Evolutionary conservation across 2,113 vertebrate genomes (phyloP).

Genomic region (Onychostruthus taczanowskii): DNA sequence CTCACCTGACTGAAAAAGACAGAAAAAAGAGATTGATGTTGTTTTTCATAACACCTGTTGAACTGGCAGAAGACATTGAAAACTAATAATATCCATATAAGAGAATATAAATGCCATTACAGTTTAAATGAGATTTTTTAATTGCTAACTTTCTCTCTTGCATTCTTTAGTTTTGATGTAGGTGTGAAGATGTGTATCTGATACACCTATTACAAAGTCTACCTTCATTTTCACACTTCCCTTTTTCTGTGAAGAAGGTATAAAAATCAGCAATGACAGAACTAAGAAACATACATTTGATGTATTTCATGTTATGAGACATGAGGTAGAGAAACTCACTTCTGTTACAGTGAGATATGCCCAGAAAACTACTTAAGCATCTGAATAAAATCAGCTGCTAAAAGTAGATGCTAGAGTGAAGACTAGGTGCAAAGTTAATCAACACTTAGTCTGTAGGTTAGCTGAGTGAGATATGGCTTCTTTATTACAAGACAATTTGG

Average conservation of each 20-base stretch:
- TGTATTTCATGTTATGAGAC: neutral
- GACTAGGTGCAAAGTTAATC: neutral
- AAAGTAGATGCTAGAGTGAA: neutral
- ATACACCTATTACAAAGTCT: neutral
- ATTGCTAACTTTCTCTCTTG: neutral
- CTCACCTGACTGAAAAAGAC: slow-evolving; percentile 19
- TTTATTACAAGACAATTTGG: neutral
- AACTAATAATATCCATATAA: neutral
- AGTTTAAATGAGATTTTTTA: neutral
- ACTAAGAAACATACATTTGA: neutral
- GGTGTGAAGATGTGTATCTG: neutral
- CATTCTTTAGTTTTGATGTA: neutral
- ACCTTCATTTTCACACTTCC: neutral
- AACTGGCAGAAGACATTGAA: neutral
- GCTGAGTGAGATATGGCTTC: neutral
- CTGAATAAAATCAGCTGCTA: neutral
- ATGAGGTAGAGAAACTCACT: neutral
- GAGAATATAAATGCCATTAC: neutral
- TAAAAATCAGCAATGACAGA: neutral
- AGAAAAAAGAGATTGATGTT: neutral
- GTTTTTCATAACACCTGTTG: neutral
- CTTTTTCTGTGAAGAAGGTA: neutral
- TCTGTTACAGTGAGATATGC: neutral
- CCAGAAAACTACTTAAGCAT: neutral
- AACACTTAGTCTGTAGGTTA: neutral